These are phyloP conservation scores for Apamea monoglypha DNA, from an alignment of 2,888 invertebrate genomes.

Conservation along the genomic window DNA sequence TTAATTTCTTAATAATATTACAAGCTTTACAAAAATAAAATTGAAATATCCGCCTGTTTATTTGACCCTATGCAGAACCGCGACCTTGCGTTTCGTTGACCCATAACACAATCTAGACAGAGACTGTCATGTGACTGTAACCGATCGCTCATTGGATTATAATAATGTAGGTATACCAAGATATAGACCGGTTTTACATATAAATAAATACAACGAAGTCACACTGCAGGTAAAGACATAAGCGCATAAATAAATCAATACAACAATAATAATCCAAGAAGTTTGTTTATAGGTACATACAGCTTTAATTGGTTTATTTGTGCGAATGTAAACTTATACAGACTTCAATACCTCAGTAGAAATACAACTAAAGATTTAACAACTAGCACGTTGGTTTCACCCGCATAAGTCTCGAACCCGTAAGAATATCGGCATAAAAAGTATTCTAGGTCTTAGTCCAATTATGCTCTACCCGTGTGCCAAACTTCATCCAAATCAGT, in stretches of 20 bases:
- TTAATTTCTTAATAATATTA: neutral
- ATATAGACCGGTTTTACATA: constrained; percentile 30
- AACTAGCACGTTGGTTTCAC: neutral
- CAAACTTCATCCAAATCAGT: neutral
- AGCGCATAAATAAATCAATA: neutral
- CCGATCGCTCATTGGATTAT: constrained; percentile 26
- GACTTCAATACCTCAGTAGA: neutral
- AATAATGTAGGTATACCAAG: neutral
- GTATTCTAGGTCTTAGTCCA: neutral
- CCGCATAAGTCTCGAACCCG: neutral
- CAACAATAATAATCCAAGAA: constrained; percentile 8
- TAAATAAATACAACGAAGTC: constrained; percentile 11
- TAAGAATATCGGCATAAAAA: neutral
- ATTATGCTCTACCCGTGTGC: no score
- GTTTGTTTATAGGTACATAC: neutral
- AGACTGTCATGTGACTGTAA: constrained; percentile 47
- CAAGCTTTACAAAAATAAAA: neutral
- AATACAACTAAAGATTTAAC: neutral
- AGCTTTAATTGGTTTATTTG: constrained; percentile 19
- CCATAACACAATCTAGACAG: constrained; percentile 42
- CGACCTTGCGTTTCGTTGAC: constrained; percentile 50
- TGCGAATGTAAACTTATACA: neutral
- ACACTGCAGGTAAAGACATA: neutral
- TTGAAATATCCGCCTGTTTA: neutral
- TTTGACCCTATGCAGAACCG: neutral